Conservation (phyloP, 2,888 invertebrate genomes). For the Celastrina argiolus region DNA sequence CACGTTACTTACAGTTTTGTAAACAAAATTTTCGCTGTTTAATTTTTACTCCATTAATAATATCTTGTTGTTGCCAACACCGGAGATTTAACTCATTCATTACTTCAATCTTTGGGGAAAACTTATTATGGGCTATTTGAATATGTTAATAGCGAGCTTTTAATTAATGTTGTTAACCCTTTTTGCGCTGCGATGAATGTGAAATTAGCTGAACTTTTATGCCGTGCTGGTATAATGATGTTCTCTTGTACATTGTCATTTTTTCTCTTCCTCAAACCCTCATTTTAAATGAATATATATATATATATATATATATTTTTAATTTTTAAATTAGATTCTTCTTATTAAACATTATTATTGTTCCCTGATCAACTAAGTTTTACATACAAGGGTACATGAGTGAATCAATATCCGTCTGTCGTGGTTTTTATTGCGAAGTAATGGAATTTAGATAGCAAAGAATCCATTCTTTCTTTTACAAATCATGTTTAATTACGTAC, state of each 20-base stretch:
- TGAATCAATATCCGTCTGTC: too few species aligned
- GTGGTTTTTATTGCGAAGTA: too few species aligned
- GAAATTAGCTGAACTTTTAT: not conserved
- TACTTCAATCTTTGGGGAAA: constrained; percentile 8
- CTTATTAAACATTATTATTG: too few species aligned
- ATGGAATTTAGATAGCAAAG: too few species aligned
- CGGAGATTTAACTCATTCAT: constrained; percentile 18
- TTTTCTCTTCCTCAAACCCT: too few species aligned
- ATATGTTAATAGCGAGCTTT: constrained; percentile 18
- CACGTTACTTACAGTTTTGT: not conserved
- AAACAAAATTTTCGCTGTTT: not conserved
- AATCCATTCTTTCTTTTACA: too few species aligned
- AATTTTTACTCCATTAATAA: constrained; percentile 9
- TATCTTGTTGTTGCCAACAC: not conserved
- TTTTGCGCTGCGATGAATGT: constrained; percentile 1
- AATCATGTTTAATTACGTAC: too few species aligned
- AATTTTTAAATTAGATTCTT: not conserved
- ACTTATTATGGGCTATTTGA: constrained; percentile 20
- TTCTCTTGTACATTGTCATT: not conserved
- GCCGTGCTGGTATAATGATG: not conserved
- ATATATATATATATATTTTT: constrained; percentile 2
- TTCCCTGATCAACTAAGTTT: too few species aligned
- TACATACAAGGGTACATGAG: too few species aligned
- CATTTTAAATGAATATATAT: not conserved
- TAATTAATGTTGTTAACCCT: constrained; percentile 9